Evolutionary conservation across 2,888 invertebrate genomes (phyloP).

Genomic region (Auanema freiburgensis): DNA sequence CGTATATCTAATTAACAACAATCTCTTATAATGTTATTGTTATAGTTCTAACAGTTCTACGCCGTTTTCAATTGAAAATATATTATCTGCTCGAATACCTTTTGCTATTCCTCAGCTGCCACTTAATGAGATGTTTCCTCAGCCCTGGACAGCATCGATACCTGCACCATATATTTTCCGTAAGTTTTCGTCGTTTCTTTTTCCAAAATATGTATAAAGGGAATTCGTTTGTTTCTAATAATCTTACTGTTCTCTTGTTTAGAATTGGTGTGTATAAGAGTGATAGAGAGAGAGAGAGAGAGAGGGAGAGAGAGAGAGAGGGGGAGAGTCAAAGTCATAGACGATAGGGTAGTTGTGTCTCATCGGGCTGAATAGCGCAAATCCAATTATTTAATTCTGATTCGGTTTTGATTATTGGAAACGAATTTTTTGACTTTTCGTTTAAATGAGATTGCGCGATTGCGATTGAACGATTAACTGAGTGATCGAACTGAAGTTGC

Average conservation of each 20-base stretch:
- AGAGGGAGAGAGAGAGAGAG: too few species aligned
- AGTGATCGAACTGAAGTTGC: neutral
- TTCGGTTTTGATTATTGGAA: too few species aligned
- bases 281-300: too few species aligned
- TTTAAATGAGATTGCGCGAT: conserved; percentile 6
- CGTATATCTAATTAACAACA: neutral
- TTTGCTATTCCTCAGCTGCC: conserved; percentile 12
- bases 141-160: conserved; percentile 6
- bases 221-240: neutral
- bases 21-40: neutral
- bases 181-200: conserved; percentile 9
- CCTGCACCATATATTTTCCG: conserved; percentile 16
- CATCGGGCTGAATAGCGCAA: too few species aligned
- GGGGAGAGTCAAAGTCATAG: too few species aligned
- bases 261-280: neutral
- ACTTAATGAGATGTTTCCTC: conserved; percentile 14
- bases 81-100: conserved; percentile 13
- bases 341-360: too few species aligned
- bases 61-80: conserved; percentile 20
- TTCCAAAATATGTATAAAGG: neutral
- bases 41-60: neutral
- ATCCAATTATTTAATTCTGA: too few species aligned
- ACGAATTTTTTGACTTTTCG: neutral
- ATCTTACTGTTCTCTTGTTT: neutral
- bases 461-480: conserved; percentile 10